These are phyloP conservation scores for Synanthedon formicaeformis DNA, from an alignment of 2,888 invertebrate species.

Conservation along the genomic window DNA sequence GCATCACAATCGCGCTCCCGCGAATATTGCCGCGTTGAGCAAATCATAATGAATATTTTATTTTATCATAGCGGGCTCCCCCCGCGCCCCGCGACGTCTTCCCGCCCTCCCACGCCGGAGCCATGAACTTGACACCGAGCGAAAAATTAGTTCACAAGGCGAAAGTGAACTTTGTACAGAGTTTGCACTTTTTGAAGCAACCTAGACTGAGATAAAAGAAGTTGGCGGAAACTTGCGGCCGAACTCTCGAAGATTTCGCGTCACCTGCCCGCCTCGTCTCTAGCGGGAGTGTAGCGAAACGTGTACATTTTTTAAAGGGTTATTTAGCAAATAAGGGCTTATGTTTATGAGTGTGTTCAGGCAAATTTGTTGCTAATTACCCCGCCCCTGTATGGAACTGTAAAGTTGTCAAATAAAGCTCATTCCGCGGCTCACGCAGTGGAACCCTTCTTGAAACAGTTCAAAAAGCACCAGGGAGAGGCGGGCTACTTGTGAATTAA, in stretches of 20 bases:
- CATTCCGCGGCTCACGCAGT: conserved; percentile 8
- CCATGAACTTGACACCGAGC: conserved; percentile 69
- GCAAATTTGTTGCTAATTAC: conserved; percentile 35
- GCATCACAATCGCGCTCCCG: conserved; percentile 19
- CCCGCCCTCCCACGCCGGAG: conserved; percentile 24
- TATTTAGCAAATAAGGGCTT: not conserved
- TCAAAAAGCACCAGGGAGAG: conserved; percentile 42
- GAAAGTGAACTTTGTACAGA: conserved; percentile 68
- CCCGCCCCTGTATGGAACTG: conserved; percentile 16
- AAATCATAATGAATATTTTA: conserved; percentile 70
- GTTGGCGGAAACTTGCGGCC: conserved; percentile 18
- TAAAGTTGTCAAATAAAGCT: conserved; percentile 14
- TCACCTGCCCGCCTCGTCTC: not conserved
- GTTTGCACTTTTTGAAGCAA: conserved; percentile 66
- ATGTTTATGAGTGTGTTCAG: conserved; percentile 1
- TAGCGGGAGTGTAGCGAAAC: too few species aligned
- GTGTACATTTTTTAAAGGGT: too few species aligned
- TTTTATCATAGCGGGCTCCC: conserved; percentile 54
- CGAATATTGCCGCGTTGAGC: conserved; percentile 58
- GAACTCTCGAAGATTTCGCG: not conserved
- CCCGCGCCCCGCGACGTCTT: conserved; percentile 18
- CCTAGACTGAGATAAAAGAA: conserved; percentile 64
- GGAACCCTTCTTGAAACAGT: conserved; percentile 32
- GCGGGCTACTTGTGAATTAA: conserved; percentile 57
- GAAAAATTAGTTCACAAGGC: conserved; percentile 70